Base-by-base conservation (phyloP, 2,888 invertebrate species). In the Hipparchia semele region DNA sequence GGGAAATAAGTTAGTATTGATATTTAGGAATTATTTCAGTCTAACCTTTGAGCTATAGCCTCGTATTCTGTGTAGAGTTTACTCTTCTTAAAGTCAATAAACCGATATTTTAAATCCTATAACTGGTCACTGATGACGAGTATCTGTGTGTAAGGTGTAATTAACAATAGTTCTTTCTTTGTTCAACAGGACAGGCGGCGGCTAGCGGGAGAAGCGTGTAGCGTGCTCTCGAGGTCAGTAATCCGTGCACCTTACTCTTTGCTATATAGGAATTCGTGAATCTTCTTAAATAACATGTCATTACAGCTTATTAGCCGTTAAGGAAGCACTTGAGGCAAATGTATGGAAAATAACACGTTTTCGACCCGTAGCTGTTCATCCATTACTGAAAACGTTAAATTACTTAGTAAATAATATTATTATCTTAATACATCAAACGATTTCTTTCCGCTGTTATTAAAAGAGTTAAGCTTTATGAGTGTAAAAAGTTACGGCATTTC, bases 271-370 rank as follows among this genome's bases (percentile, higher is more conserved):
- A 90, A 90, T 93, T 92, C 87, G 90, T 90, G 90, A 90, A 92
- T 91, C 90, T 89, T 89, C 68, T 51, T 88, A 89, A 86, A 92
- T 90, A 91, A 90, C 88, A 89, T 87, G 85, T 90, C 89, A 92
- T 92, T 92, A 91, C 87, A 83, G 88, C 89, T 90, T 90, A 92
- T 91, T 92, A 91, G 87, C 84, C 83, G 84, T 86, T 85, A 88
- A 90, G 91, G 90, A 91, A 90, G 88, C 90, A 90, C 90, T 91
- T 90, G 90, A 83, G 86, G 87, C 88, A 87, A 90, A 90, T 87
- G 89, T 88, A 88, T 83, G 84, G 87, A 87, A 89, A 91, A 90
- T 90, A 90, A 89, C 86, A 88, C 85, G 81, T 87, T 88, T 81
- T 82, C 80, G 83, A 82, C 79, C 79, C 79, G 82, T 84, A 85